These are phyloP conservation scores for Stenchaetothrips biformis DNA, from an alignment of 2,888 invertebrate genomes.

Conservation along the genomic window DNA sequence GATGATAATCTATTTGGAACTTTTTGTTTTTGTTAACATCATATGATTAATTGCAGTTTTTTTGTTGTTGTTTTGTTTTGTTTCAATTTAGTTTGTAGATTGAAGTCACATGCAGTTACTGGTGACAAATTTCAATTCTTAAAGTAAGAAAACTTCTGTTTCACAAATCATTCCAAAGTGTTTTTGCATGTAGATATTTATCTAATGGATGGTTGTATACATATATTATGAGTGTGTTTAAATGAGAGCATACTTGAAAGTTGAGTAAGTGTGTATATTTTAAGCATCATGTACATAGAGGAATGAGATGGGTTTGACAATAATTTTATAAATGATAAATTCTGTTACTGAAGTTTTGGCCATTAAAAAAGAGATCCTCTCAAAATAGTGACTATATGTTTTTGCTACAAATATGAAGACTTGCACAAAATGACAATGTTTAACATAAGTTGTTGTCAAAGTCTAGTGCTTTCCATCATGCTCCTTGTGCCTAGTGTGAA, in stretches of 20 bases:
- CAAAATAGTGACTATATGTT: too few species aligned
- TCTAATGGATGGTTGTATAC: background rate
- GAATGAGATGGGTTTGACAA: background rate
- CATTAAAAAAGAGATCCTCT: too few species aligned
- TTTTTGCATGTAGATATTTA: background rate
- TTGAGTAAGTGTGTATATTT: background rate
- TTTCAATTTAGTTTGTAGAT: background rate
- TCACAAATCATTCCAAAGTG: background rate
- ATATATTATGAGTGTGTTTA: background rate
- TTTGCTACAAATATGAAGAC: too few species aligned
- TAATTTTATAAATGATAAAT: background rate
- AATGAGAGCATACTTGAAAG: background rate
- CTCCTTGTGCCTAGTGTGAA: background rate
- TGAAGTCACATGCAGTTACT: background rate
- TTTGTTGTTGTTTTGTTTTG: background rate
- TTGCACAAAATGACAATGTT: too few species aligned
- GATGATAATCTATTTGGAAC: background rate
- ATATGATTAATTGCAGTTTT: background rate
- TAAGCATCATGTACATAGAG: slow-evolving; percentile 3
- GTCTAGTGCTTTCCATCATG: too few species aligned
- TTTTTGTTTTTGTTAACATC: background rate
- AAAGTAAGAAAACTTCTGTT: background rate
- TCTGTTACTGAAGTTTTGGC: too few species aligned
- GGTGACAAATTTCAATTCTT: background rate
- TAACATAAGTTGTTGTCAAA: too few species aligned